phyloP scores from a whole-genome alignment of 2,888 invertebrate species.

The Amiota mariae region DNA sequence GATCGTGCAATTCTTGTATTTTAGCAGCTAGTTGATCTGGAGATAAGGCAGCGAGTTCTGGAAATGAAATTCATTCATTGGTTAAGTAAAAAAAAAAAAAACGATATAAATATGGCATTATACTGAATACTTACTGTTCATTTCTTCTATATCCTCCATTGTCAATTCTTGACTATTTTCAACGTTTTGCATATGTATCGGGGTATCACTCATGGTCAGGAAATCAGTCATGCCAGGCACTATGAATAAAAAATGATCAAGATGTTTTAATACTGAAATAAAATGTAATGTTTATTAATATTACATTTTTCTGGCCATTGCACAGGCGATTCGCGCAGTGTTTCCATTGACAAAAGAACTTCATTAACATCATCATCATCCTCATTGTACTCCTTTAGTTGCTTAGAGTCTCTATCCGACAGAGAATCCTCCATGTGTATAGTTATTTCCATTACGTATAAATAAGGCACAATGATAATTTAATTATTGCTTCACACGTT shows the following conservation, averaged over 20 bases:
- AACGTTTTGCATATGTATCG: constrained; percentile 75
- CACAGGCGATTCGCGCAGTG: constrained; percentile 94
- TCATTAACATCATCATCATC: constrained; percentile 80
- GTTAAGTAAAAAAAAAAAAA: too few species aligned
- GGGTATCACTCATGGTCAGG: constrained; percentile 79
- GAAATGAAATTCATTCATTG: constrained; percentile 57
- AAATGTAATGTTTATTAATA: too few species aligned
- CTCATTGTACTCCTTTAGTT: too few species aligned
- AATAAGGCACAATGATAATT: too few species aligned
- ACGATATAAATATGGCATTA: too few species aligned
- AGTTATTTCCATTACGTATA: too few species aligned
- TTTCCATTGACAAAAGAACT: constrained; percentile 89
- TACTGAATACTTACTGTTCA: constrained; percentile 81
- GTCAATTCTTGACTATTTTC: constrained; percentile 82
- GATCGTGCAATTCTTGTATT: constrained; percentile 93
- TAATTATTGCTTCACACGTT: too few species aligned
- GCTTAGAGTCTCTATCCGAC: too few species aligned
- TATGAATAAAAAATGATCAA: constrained; percentile 57
- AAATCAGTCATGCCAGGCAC: constrained; percentile 94
- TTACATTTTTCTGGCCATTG: constrained; percentile 97
- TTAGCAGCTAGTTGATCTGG: constrained; percentile 91
- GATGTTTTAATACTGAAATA: neutral
- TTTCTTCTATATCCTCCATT: constrained; percentile 82
- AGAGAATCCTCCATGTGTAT: too few species aligned
- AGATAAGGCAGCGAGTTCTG: constrained; percentile 84